Conservation (phyloP, 2,113 vertebrate genomes). For the Elanus axillaris region DNA sequence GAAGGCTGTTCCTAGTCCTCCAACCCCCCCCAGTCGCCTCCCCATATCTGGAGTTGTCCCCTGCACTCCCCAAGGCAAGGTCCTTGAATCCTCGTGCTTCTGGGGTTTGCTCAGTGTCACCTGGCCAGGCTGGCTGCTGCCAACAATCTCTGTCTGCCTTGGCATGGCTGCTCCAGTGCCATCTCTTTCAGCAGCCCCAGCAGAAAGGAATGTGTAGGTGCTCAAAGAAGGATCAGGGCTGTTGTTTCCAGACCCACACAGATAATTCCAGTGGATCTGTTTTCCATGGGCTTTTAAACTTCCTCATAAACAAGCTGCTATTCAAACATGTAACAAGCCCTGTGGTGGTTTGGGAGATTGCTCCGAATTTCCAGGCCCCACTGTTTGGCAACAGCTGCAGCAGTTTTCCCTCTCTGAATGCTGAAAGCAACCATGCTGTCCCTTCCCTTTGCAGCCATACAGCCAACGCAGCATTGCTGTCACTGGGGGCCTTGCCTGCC, state of each 20-base stretch:
- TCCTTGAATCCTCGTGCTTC: not conserved
- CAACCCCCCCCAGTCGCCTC: accelerated
- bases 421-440: accelerated
- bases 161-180: not conserved
- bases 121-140: not conserved
- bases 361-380: not conserved
- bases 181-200: not conserved
- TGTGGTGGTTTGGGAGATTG: not conserved
- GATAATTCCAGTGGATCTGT: not conserved
- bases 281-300: not conserved
- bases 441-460: constrained; percentile 63
- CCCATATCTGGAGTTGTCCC: not conserved
- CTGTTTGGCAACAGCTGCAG: not conserved
- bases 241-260: not conserved
- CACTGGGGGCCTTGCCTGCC: constrained; percentile 69
- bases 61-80: not conserved
- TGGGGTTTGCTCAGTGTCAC: not conserved
- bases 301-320: not conserved
- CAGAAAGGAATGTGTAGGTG: too few species aligned
- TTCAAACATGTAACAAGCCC: not conserved
- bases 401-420: not conserved
- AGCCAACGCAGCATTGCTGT: constrained; percentile 67
- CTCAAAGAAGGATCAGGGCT: not conserved
- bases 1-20: not conserved
- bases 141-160: not conserved